These are phyloP conservation scores for Mormyrops attenuatus DNA, from an alignment of 2,797 vertebrate genomes.

Conservation along the genomic window DNA sequence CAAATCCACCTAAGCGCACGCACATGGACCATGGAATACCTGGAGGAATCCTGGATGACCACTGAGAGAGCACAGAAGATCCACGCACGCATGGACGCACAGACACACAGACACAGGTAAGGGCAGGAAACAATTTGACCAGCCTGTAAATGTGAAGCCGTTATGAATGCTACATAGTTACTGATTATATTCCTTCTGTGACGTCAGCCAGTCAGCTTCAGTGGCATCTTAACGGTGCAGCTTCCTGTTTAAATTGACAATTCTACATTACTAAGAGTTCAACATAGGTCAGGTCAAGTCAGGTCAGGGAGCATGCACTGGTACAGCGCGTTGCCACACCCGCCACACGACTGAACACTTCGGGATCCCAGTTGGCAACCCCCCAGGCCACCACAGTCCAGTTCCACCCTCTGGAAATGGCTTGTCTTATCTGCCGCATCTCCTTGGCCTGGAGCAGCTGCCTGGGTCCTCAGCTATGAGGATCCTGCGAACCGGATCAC, in stretches of 20 bases:
- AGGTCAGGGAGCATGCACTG: not conserved
- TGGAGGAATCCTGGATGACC: not conserved
- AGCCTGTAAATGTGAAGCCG: not conserved
- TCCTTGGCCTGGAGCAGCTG: not conserved
- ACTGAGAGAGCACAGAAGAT: not conserved
- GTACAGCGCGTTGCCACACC: not conserved
- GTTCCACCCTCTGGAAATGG: not conserved
- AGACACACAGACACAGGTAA: not conserved
- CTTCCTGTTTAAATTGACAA: not conserved
- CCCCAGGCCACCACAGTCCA: not conserved
- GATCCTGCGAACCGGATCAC: not conserved
- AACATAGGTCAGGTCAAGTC: not conserved
- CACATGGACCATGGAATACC: not conserved
- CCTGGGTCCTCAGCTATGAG: not conserved
- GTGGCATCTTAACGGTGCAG: not conserved
- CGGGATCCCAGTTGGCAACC: not conserved
- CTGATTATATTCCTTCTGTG: not conserved
- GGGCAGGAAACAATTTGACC: not conserved
- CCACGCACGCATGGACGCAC: not conserved
- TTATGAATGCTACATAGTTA: not conserved
- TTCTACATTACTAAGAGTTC: not conserved
- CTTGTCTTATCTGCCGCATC: not conserved
- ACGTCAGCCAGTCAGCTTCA: not conserved
- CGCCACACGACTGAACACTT: not conserved
- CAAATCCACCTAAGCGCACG: not conserved